These are phyloP conservation scores for Dipodomys ordii DNA, from an alignment of 2,113 vertebrate genomes.

Conservation along the genomic window DNA sequence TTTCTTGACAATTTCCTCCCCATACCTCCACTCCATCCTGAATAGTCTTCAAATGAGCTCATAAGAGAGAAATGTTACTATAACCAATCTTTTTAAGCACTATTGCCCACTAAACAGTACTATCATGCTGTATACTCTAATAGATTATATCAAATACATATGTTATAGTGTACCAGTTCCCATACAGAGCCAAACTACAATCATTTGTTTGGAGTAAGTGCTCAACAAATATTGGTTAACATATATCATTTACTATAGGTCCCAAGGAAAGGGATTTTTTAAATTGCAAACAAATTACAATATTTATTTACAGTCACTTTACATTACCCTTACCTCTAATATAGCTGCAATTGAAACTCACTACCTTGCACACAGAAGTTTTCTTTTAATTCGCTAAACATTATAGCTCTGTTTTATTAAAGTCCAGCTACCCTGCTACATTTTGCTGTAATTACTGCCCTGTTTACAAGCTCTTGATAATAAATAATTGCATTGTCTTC, in stretches of 20 bases:
- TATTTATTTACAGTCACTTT: not conserved
- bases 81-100: not conserved
- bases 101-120: not conserved
- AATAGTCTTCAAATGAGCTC: constrained; percentile 27
- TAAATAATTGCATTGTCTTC: constrained; percentile 42
- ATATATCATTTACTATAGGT: not conserved
- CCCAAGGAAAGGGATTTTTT: constrained; percentile 9
- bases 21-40: not conserved
- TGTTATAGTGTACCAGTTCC: not conserved
- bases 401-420: not conserved
- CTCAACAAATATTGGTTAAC: constrained; percentile 12
- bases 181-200: not conserved
- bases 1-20: constrained; percentile 39
- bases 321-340: not conserved
- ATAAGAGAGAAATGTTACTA: not conserved
- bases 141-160: not conserved
- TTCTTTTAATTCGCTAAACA: not conserved
- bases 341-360: not conserved
- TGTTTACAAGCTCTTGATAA: not conserved
- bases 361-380: not conserved
- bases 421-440: not conserved
- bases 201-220: not conserved
- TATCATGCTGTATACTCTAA: not conserved
- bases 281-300: not conserved
- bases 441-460: not conserved